Evolutionary conservation across 2,113 vertebrate genomes (phyloP).

Genomic region (Polypterus senegalus): DNA sequence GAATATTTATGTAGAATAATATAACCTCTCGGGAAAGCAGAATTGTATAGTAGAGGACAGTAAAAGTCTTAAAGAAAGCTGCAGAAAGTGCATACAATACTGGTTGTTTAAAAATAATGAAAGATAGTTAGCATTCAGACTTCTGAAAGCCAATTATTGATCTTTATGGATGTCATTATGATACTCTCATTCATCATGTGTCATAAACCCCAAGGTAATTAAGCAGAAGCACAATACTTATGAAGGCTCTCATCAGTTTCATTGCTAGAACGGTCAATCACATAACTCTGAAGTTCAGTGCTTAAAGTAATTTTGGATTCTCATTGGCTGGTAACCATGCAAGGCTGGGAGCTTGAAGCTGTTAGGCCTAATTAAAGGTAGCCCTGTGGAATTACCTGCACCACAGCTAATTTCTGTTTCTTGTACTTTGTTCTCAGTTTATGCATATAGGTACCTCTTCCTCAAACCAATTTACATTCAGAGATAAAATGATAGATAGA

Average conservation of each 20-base stretch:
- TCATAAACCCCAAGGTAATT: slow-evolving; percentile 47
- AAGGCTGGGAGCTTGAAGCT: slow-evolving; percentile 30
- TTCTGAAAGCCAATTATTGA: slow-evolving; percentile 44
- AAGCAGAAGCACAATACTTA: slow-evolving; percentile 42
- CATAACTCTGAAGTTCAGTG: slow-evolving; percentile 28
- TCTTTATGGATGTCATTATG: slow-evolving; percentile 36
- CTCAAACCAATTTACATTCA: too few relatives aligned
- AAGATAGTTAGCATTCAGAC: slow-evolving; percentile 33
- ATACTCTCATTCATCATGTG: slow-evolving; percentile 40
- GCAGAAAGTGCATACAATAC: too few relatives aligned
- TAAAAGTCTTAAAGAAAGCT: too few relatives aligned
- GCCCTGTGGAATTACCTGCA: slow-evolving; percentile 48
- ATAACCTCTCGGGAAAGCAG: too few relatives aligned
- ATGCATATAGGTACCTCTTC: too few relatives aligned
- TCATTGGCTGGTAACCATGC: slow-evolving; percentile 38
- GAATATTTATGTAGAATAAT: slow-evolving; percentile 23
- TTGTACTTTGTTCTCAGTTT: slow-evolving; percentile 12
- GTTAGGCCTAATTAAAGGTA: slow-evolving; percentile 55
- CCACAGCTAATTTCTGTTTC: slow-evolving; percentile 32
- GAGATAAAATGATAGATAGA: too few relatives aligned
- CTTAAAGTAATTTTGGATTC: slow-evolving; percentile 39
- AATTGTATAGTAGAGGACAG: too few relatives aligned
- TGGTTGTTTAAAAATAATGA: slow-evolving; percentile 4
- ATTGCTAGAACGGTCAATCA: slow-evolving; percentile 45
- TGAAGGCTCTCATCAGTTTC: slow-evolving; percentile 45